Conservation (phyloP, 1,140 invertebrate genomes). For the Bombus huntii region DNA sequence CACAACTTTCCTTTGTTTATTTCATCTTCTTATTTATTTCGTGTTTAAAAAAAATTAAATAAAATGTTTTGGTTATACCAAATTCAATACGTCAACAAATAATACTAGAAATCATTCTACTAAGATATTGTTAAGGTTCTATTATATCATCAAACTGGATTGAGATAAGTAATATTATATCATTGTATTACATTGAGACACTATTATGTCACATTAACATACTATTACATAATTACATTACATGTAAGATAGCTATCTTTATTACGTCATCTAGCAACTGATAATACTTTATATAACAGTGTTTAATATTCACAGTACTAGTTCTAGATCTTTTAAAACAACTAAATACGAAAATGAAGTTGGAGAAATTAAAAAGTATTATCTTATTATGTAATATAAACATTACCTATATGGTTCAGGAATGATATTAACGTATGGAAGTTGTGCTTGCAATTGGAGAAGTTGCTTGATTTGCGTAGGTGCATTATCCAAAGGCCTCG, state of each 20-base stretch:
- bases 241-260: background rate
- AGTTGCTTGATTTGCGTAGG: conserved; percentile 77
- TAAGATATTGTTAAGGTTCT: too few species aligned
- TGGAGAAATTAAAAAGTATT: background rate
- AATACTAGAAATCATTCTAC: too few species aligned
- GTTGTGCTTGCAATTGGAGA: conserved; percentile 77
- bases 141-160: too few species aligned
- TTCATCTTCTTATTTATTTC: background rate
- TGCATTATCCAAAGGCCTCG: conserved; percentile 71
- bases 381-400: too few species aligned
- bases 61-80: too few species aligned
- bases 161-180: too few species aligned
- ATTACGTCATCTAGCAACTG: background rate
- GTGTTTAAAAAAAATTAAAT: too few species aligned
- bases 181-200: background rate
- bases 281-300: background rate
- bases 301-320: background rate
- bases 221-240: background rate
- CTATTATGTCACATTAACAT: background rate
- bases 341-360: background rate
- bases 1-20: background rate
- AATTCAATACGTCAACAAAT: too few species aligned
- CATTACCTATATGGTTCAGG: conserved; percentile 77
- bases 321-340: background rate
- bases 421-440: conserved; percentile 78